These are phyloP conservation scores for Hypocryptadius cinnamomeus DNA, from an alignment of 2,113 vertebrate genomes.

Conservation along the genomic window DNA sequence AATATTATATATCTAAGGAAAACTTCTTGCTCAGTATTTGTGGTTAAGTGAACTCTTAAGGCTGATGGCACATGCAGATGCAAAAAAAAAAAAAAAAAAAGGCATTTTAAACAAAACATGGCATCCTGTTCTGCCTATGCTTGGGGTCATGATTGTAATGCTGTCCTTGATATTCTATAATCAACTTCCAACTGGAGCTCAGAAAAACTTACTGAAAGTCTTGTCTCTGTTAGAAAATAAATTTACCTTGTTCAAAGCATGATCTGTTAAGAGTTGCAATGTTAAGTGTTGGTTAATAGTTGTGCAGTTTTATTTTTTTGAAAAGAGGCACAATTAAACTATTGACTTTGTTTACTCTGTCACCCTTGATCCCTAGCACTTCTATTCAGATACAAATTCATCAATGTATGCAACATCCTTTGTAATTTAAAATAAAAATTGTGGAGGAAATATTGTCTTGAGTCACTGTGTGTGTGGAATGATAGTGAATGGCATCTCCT, in stretches of 20 bases:
- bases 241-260: slow-evolving; percentile 90
- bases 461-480: slow-evolving; percentile 56
- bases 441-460: slow-evolving; percentile 57
- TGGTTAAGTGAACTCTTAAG: slow-evolving; percentile 33
- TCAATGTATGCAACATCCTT: slow-evolving; percentile 80
- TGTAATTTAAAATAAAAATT: slow-evolving; percentile 83
- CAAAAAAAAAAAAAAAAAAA: not conserved
- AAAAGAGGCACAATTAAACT: slow-evolving; percentile 78
- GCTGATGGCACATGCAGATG: slow-evolving; percentile 37
- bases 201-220: slow-evolving; percentile 88
- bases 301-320: slow-evolving; percentile 78
- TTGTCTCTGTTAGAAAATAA: slow-evolving; percentile 89
- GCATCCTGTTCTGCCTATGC: slow-evolving; percentile 57
- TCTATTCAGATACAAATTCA: slow-evolving; percentile 76
- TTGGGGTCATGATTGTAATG: slow-evolving; percentile 66
- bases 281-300: slow-evolving; percentile 93
- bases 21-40: slow-evolving; percentile 29
- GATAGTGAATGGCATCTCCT: accelerated
- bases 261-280: slow-evolving; percentile 92
- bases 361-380: slow-evolving; percentile 69
- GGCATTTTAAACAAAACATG: slow-evolving; percentile 43
- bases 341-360: slow-evolving; percentile 75
- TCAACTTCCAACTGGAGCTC: slow-evolving; percentile 84
- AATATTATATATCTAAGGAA: not conserved
- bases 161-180: slow-evolving; percentile 64